Evolutionary conservation across 2,113 vertebrate genomes (phyloP), one percentile per base, ranked within the genome.

Genomic region (Coptodon rendalli): DNA sequence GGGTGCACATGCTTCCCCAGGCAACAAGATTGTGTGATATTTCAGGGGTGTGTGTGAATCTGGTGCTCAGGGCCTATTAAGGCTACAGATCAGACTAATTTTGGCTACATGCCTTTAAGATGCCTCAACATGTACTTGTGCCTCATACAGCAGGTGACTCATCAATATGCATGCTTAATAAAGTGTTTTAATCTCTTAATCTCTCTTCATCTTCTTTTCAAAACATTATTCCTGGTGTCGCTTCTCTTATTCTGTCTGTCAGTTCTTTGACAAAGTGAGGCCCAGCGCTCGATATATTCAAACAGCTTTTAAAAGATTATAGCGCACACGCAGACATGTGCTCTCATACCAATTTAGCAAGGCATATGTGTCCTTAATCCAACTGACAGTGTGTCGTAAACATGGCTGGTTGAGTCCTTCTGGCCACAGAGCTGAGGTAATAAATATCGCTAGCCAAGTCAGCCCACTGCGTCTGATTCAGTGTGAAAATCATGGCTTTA

Each of bases 301-400:
- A 87, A 87, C 54, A 83, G 89, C 86, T 88, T 91, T 92, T 89
- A 76, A 88, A 89, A 89, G 88, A 91, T 89, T 82, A 91, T 29
- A 45, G 31, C 31, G 76, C 73, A 27, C 53, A 73, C 40, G 71
- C 40, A 87, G 71, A 83, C 88, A 84, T 48, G 78, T 80, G 87
- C 59, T 82, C 81, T 36, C 82, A 66, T 87, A 82, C 86, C 71
- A 90, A 90, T 94, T 95, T 86, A 93, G 84, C 36, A 68, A 91
- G 81, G 85, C 87, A 88, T 89, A 90, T 91, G 94, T 93, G 90
- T 90, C 84, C 89, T 90, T 92, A 92, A 92, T 94, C 89, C 92
- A 86, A 56, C 50, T 78, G 91, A 92, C 89, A 80, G 87, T 82
- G 91, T 83, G 86, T 87, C 76, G 53, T 94, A 91, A 93, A 93